A percentile compares a stretch with the other conserved stretches of the same genome.
These are phyloP conservation scores for Henicopernis longicauda DNA, from an alignment of 2,113 vertebrate species.

Conservation along the genomic window DNA sequence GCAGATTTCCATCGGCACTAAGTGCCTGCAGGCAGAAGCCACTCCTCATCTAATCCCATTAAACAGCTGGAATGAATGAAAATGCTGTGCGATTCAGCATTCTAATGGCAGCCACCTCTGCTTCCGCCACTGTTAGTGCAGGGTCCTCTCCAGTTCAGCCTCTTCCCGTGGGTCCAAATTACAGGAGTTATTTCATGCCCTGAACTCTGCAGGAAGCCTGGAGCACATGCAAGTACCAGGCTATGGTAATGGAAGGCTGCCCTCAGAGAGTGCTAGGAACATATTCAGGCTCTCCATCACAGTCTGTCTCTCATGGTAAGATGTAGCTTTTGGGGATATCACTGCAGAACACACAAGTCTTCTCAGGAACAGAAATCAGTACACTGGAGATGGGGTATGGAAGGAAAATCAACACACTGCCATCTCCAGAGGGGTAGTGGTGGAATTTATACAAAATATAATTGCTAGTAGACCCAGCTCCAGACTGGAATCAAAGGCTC, in stretches of 20 bases:
- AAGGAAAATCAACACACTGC: background rate
- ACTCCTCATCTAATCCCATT: conserved; percentile 14
- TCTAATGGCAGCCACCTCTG: background rate
- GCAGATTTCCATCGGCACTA: conserved; percentile 22
- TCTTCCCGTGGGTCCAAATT: background rate
- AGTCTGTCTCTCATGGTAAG: background rate
- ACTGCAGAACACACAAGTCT: background rate
- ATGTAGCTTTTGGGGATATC: background rate
- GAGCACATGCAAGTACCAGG: background rate
- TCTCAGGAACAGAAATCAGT: background rate
- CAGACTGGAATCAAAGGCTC: background rate
- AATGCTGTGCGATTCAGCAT: background rate
- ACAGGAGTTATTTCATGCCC: background rate
- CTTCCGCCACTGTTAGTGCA: background rate
- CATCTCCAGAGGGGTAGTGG: background rate
- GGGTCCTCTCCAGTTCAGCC: background rate
- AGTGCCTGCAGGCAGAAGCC: conserved; percentile 27
- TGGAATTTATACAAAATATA: background rate
- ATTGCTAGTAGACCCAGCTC: background rate
- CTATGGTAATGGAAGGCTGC: background rate
- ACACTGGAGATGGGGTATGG: background rate
- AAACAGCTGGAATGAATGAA: conserved; percentile 46
- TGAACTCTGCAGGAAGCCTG: background rate
- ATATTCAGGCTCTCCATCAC: background rate
- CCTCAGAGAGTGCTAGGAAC: background rate